phyloP scores from a whole-genome alignment of 2,797 vertebrate species.

The Pogonophryne albipinna region DNA sequence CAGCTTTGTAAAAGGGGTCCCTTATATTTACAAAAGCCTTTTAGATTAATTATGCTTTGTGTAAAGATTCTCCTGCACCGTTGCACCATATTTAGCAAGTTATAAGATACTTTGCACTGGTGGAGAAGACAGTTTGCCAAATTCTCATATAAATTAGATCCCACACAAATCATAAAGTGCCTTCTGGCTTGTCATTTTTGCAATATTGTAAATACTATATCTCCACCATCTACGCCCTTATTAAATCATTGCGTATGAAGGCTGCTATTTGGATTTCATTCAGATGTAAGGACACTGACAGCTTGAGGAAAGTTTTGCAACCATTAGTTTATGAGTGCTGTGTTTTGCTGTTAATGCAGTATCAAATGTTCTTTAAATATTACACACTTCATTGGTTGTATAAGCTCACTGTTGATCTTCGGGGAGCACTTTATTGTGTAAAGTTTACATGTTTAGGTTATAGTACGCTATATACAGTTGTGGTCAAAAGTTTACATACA shows the following conservation, averaged over 20 bases:
- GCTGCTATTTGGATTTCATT: slow-evolving; percentile 55
- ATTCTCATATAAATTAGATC: slow-evolving; percentile 60
- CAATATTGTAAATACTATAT: slow-evolving; percentile 68
- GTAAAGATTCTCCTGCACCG: slow-evolving; percentile 40
- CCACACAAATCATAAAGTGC: slow-evolving; percentile 78
- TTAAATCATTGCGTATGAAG: slow-evolving; percentile 32
- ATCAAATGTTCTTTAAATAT: slow-evolving; percentile 55
- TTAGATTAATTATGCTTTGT: slow-evolving; percentile 11
- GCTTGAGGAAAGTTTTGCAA: slow-evolving; percentile 58
- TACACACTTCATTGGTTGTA: slow-evolving; percentile 51
- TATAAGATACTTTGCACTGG: slow-evolving; percentile 32
- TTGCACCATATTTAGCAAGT: slow-evolving; percentile 51
- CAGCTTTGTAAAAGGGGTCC: slow-evolving; percentile 28
- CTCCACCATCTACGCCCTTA: slow-evolving; percentile 25
- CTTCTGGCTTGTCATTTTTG: slow-evolving; percentile 78
- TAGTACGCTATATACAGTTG: slow-evolving; percentile 40
- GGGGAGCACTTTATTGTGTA: slow-evolving; percentile 81
- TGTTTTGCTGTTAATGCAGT: slow-evolving; percentile 63
- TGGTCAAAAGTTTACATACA: no score
- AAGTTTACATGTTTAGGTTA: slow-evolving; percentile 75
- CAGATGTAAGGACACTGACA: slow-evolving; percentile 47
- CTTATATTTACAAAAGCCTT: slow-evolving; percentile 35
- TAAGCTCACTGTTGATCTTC: slow-evolving; percentile 69
- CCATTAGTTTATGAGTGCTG: slow-evolving; percentile 56
- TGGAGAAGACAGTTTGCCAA: slow-evolving; percentile 46